Evolutionary conservation across 2,888 invertebrate genomes (phyloP), one percentile per base, ranked within the genome.

Genomic region (Napeogenes sylphis): DNA sequence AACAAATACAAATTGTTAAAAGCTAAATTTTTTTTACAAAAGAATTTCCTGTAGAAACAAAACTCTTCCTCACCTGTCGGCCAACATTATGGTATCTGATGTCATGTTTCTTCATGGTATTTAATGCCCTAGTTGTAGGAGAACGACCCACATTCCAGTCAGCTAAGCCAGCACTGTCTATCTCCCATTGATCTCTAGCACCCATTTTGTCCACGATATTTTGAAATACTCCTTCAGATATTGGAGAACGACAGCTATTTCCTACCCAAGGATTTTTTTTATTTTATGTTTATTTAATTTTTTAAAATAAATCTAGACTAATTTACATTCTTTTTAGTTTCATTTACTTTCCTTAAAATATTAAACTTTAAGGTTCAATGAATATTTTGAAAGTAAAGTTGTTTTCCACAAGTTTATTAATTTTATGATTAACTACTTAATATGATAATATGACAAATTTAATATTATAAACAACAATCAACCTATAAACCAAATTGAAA

Each of bases 181-280:
- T 45, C 47, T 68, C 68, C 68, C 68, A 68, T 53, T 64, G 51
- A 53, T 68, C 63, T 12, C 64, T 62, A 6, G 55, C 58, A 8
- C 56, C 66, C 68, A 64, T 64, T 42, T 68, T 66, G 33, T 68
- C 64, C 4, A 68, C 62, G 13, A 66, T 64, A 35, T 68, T 60
- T 30, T 45, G 55, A 45, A 68, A 68, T 4, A 68, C 68, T 33
- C 66, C 68, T 51, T 68, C 68, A 4, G 66, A 59, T 55, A 68
- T 68, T 4, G 68, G 68, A 14, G 68, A 68, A 4, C 68, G 59
- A 51, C 68, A 68, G 21, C 64, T 68, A 35, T 68, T 68, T 10
- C 67, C 67, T 68, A 42, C 35, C 6, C 6, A 51, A 21, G 21
- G 21, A 47, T 47, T 4, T 47, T 4, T 10, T 10, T 38, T 4